phyloP scores from a whole-genome alignment of 2,113 vertebrate species.

The Trachemys scripta region DNA sequence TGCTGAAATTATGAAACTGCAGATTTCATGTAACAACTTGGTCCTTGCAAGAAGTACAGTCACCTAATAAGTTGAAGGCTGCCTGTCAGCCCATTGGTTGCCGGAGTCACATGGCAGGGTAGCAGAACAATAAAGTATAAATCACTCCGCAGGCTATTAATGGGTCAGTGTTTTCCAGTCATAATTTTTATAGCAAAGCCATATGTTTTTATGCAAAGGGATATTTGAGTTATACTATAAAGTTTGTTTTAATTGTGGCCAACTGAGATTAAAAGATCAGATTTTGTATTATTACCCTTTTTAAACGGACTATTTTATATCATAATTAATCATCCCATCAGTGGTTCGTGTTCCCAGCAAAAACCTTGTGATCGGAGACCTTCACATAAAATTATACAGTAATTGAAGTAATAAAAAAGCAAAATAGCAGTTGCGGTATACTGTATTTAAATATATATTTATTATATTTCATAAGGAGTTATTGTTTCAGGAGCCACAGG shows the following conservation, averaged over 20 bases:
- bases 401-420: constrained; percentile 81
- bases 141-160: constrained; percentile 98
- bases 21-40: constrained; percentile 98
- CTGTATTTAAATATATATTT: constrained; percentile 87
- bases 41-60: constrained; percentile 92
- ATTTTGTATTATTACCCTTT: constrained; percentile 60
- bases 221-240: constrained; percentile 89
- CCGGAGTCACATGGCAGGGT: constrained; percentile 87
- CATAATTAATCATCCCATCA: constrained; percentile 88
- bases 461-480: constrained; percentile 87
- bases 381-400: constrained; percentile 84
- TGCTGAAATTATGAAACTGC: constrained; percentile 95
- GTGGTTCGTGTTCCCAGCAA: constrained; percentile 67
- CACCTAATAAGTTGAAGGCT: constrained; percentile 93
- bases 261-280: constrained; percentile 85
- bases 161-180: constrained; percentile 93
- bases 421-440: constrained; percentile 79
- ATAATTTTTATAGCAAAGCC: constrained; percentile 95
- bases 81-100: constrained; percentile 88
- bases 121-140: constrained; percentile 99
- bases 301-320: constrained; percentile 85
- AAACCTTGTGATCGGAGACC: constrained; percentile 72
- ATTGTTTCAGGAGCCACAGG: constrained; percentile 83
- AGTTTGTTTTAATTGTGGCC: constrained; percentile 87
- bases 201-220: constrained; percentile 92